A percentile compares a stretch with the other conserved stretches of the same genome.
Conservation (phyloP, 2,797 vertebrate genomes). For the Mionectes olivaceus region DNA sequence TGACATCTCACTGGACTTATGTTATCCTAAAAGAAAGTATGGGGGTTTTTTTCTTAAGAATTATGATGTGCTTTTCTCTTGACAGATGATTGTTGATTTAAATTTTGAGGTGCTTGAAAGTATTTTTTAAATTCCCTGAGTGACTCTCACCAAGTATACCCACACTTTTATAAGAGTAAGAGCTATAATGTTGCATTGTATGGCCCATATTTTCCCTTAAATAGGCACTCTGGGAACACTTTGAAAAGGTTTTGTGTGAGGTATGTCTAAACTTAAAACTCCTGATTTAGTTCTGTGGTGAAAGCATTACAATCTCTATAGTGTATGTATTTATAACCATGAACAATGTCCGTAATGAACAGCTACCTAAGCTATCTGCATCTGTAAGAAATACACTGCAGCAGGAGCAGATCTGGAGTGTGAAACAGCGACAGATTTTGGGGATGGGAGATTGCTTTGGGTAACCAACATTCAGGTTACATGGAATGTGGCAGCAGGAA, state of each 20-base stretch:
- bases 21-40: background rate
- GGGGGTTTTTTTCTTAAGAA: background rate
- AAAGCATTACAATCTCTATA: background rate
- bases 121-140: slow-evolving; percentile 5
- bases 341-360: background rate
- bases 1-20: background rate
- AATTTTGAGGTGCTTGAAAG: slow-evolving; percentile 15
- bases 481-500: fast-evolving
- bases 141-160: background rate
- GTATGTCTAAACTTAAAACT: background rate
- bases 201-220: background rate
- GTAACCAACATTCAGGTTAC: fast-evolving
- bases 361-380: background rate
- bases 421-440: background rate
- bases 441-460: background rate
- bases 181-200: background rate
- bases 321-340: background rate
- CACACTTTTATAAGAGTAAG: background rate
- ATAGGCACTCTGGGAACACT: background rate
- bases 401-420: background rate
- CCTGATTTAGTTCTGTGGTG: background rate
- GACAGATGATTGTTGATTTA: background rate
- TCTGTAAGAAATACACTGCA: background rate
- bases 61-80: background rate
- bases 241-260: background rate